Evolutionary conservation across 1,140 invertebrate species (phyloP).

Genomic region (Caerostris darwini): DNA sequence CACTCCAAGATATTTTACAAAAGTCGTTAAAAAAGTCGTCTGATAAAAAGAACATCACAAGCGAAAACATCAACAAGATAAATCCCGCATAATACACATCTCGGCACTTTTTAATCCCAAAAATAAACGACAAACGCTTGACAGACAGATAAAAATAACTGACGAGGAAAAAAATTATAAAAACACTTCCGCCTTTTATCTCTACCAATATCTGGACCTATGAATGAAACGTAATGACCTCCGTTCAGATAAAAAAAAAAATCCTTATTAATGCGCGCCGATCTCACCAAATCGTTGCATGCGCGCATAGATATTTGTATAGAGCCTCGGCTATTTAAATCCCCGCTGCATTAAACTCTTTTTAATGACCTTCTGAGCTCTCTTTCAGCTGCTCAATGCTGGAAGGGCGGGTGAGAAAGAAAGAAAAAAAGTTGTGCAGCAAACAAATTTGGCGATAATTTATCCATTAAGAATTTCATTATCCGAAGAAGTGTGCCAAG

Average conservation of each 20-base stretch:
- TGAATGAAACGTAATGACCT: constrained; percentile 43
- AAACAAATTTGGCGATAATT: constrained; percentile 64
- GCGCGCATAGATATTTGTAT: too few species aligned
- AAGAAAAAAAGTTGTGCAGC: not conserved
- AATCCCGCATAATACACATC: not conserved
- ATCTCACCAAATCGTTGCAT: too few species aligned
- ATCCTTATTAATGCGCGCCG: not conserved
- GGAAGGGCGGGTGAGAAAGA: not conserved
- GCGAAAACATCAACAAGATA: not conserved
- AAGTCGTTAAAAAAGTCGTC: too few species aligned
- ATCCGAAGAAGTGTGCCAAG: constrained; percentile 6
- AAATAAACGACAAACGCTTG: not conserved
- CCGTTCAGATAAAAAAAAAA: not conserved
- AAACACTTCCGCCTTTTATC: not conserved
- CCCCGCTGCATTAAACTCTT: too few species aligned
- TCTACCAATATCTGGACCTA: not conserved
- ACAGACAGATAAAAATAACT: not conserved
- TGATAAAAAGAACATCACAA: too few species aligned
- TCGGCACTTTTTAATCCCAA: constrained; percentile 37
- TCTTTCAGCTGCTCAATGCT: not conserved
- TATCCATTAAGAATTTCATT: constrained; percentile 66
- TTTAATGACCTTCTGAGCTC: not conserved
- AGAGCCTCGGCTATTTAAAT: too few species aligned
- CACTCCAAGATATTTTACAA: too few species aligned
- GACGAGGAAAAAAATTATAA: not conserved